A percentile compares a stretch with the other conserved stretches of the same genome.
Evolutionary conservation across 2,888 invertebrate species (phyloP).

Genomic region (Chorisops tibialis): DNA sequence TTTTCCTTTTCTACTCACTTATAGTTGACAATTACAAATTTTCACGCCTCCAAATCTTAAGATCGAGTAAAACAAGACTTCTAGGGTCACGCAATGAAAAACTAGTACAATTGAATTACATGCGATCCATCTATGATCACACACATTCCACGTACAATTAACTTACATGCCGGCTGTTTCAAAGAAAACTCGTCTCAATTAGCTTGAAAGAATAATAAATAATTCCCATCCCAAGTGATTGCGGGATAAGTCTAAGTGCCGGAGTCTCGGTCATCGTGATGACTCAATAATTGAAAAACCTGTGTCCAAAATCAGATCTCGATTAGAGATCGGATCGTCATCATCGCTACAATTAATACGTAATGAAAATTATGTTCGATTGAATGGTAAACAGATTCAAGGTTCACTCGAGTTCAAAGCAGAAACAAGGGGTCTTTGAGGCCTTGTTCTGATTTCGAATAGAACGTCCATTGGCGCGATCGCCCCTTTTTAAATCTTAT

Average conservation of each 20-base stretch:
- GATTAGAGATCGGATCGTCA: background rate
- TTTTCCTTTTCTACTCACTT: too few species aligned
- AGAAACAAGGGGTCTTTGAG: background rate
- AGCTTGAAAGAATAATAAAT: background rate
- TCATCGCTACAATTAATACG: background rate
- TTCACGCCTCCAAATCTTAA: too few species aligned
- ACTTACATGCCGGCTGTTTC: background rate
- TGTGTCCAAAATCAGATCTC: conserved; percentile 1
- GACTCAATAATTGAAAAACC: conserved; percentile 12
- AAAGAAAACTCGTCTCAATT: conserved; percentile 2
- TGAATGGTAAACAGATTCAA: conserved; percentile 6
- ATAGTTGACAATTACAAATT: too few species aligned
- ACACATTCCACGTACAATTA: background rate
- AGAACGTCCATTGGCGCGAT: background rate
- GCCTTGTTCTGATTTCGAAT: background rate
- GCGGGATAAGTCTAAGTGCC: background rate
- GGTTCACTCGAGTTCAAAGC: background rate
- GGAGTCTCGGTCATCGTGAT: conserved; percentile 1
- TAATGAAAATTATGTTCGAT: background rate
- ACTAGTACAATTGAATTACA: background rate
- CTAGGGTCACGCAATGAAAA: background rate
- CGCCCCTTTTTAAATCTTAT: background rate
- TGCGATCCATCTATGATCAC: background rate
- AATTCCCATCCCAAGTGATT: background rate
- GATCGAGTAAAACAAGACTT: too few species aligned